These are phyloP conservation scores for Brachionus sp. DNA, from an alignment of 1,140 invertebrate species.

Conservation along the genomic window DNA sequence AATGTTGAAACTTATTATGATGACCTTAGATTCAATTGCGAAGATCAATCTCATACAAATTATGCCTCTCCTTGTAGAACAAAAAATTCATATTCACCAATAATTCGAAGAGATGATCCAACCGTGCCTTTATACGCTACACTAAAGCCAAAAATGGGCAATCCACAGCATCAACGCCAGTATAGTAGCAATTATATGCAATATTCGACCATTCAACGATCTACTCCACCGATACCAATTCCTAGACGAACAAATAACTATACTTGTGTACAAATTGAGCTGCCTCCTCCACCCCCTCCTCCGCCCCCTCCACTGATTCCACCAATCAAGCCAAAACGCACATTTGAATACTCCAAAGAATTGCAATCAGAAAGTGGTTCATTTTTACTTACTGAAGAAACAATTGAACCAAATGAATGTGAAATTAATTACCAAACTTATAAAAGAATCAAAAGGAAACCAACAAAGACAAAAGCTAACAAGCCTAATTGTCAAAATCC, in stretches of 20 bases:
- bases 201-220: conserved; percentile 6
- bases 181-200: conserved; percentile 1
- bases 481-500: background rate
- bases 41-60: background rate
- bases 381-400: background rate
- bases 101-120: conserved; percentile 31
- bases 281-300: background rate
- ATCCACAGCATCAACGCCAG: background rate
- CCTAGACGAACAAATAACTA: background rate
- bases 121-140: conserved; percentile 35
- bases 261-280: background rate
- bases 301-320: background rate
- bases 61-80: background rate
- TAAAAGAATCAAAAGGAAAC: background rate
- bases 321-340: conserved; percentile 31
- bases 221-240: background rate
- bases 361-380: background rate
- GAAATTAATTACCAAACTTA: conserved; percentile 13
- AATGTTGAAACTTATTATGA: conserved; percentile 11
- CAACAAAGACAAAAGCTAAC: background rate
- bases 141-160: conserved; percentile 4
- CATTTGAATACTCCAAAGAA: conserved; percentile 27
- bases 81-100: conserved; percentile 22
- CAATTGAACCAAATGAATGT: background rate
- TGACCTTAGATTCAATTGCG: background rate